These are phyloP conservation scores for Crotalus tigris DNA, from an alignment of 2,113 vertebrate genomes.

Conservation along the genomic window DNA sequence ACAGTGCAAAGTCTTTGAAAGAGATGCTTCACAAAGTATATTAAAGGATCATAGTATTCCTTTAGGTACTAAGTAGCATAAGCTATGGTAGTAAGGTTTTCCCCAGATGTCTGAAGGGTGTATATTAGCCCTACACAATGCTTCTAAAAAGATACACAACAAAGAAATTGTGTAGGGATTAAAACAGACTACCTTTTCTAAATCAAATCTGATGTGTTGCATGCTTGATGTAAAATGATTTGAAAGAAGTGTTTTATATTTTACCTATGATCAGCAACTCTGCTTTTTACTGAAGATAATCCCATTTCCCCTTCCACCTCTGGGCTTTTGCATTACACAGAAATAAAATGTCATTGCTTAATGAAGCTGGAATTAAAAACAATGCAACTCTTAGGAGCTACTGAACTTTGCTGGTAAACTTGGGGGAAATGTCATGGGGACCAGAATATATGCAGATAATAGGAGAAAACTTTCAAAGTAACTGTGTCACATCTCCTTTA, in stretches of 20 bases:
- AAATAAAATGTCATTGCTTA: not conserved
- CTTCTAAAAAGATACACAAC: not conserved
- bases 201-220: not conserved
- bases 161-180: not conserved
- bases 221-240: not conserved
- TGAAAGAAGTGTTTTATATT: not conserved
- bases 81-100: not conserved
- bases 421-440: not conserved
- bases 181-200: not conserved
- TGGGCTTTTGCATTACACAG: not conserved
- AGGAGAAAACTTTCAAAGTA: not conserved
- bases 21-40: too few relatives aligned
- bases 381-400: not conserved
- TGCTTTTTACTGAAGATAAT: not conserved
- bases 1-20: too few relatives aligned
- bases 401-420: not conserved
- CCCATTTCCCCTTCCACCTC: not conserved
- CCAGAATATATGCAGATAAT: not conserved
- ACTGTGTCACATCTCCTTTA: not conserved
- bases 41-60: too few relatives aligned
- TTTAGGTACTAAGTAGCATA: not conserved
- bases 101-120: not conserved
- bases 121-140: not conserved
- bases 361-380: not conserved
- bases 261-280: not conserved